phyloP scores from a whole-genome alignment of 2,113 vertebrate genomes.

The Aphelocoma coerulescens region DNA sequence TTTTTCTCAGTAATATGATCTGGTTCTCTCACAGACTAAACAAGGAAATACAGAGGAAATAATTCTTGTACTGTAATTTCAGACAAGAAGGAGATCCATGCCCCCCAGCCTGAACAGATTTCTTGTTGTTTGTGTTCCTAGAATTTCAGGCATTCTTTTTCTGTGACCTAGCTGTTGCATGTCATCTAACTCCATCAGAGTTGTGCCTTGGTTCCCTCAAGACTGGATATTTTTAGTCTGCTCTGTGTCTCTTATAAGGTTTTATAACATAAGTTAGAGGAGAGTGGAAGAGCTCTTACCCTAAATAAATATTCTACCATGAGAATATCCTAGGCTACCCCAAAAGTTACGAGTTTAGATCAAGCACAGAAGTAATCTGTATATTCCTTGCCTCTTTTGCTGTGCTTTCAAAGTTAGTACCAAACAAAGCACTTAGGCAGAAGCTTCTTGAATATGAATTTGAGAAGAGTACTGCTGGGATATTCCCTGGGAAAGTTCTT shows the following conservation, averaged over 20 bases:
- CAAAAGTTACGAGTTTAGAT: neutral
- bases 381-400: neutral
- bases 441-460: neutral
- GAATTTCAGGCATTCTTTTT: neutral
- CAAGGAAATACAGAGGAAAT: neutral
- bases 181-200: neutral
- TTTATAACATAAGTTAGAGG: neutral
- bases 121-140: neutral
- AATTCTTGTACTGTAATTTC: neutral
- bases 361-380: neutral
- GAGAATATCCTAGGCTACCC: neutral
- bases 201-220: neutral
- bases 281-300: neutral
- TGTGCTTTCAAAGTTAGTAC: neutral
- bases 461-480: neutral
- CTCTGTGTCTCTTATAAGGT: neutral
- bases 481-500: neutral
- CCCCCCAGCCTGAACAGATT: neutral
- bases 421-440: neutral
- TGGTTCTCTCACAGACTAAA: neutral
- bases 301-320: neutral
- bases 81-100: neutral
- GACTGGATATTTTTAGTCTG: neutral
- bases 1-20: neutral
- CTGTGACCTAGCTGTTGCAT: neutral